Conservation (phyloP, 2,888 invertebrate genomes). For the Ectemnius cavifrons region DNA sequence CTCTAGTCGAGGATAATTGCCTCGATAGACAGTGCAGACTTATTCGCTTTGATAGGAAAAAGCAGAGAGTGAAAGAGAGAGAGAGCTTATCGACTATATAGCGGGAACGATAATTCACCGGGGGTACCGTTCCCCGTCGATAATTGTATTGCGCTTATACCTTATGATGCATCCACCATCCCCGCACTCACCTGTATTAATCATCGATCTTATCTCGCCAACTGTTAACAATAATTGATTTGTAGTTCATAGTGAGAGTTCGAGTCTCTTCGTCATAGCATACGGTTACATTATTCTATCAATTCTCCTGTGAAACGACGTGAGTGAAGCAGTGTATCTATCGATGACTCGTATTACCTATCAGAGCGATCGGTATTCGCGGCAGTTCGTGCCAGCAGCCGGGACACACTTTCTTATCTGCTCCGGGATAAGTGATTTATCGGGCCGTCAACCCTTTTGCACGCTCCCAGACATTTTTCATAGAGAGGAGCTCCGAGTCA, state of each 20-base stretch:
- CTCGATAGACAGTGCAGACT: no score
- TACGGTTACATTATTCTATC: no score
- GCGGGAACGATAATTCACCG: slow-evolving; percentile 2
- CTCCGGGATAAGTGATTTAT: slow-evolving; percentile 47
- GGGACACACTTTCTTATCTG: slow-evolving; percentile 33
- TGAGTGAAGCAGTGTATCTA: background rate
- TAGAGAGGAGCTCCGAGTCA: slow-evolving; percentile 1
- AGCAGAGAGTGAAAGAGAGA: no score
- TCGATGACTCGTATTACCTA: slow-evolving; percentile 18
- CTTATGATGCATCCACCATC: background rate
- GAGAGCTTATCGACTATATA: background rate
- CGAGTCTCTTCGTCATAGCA: no score
- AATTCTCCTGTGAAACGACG: no score
- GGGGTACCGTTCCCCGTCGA: background rate
- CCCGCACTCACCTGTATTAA: slow-evolving; percentile 16
- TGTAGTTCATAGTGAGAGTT: background rate
- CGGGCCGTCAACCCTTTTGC: no score
- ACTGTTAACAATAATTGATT: slow-evolving; percentile 40
- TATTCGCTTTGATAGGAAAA: no score
- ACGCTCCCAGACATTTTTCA: slow-evolving; percentile 16
- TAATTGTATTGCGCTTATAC: background rate
- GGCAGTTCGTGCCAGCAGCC: slow-evolving; percentile 16
- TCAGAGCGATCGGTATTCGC: slow-evolving; percentile 36
- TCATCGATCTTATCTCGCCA: slow-evolving; percentile 35
- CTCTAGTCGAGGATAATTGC: no score